phyloP scores from a whole-genome alignment of 23 tunicate genomes.

The Ascidia mentula region DNA sequence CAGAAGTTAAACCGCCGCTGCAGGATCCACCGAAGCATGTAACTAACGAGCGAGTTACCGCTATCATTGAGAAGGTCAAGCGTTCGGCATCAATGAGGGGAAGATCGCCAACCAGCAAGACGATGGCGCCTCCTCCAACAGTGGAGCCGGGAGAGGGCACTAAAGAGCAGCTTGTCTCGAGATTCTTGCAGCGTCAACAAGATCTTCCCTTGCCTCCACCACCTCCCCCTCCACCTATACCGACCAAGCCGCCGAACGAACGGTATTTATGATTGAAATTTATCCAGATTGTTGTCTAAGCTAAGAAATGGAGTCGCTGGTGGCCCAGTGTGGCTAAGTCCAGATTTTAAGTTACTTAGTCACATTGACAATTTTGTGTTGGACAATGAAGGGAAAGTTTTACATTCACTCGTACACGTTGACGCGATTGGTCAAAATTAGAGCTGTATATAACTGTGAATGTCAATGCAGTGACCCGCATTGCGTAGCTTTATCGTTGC shows the following conservation, averaged over 20 bases:
- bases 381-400: too few species aligned
- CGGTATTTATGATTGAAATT: too few species aligned
- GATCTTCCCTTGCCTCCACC: not conserved
- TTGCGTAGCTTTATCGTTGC: too few species aligned
- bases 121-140: conserved; percentile 28
- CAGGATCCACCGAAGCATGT: conserved; percentile 15
- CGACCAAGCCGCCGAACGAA: not conserved
- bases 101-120: not conserved
- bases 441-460: too few species aligned
- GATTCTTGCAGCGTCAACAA: not conserved
- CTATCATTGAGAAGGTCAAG: conserved; percentile 46
- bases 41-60: not conserved
- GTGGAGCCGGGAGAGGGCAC: conserved; percentile 24
- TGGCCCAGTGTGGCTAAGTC: too few species aligned
- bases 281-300: too few species aligned
- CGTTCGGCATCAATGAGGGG: conserved; percentile 6
- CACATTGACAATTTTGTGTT: too few species aligned
- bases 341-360: too few species aligned
- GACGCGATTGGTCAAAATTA: too few species aligned
- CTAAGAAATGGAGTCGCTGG: too few species aligned
- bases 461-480: too few species aligned
- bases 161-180: conserved; percentile 13
- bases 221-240: not conserved
- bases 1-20: not conserved
- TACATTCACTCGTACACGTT: too few species aligned